Conservation (phyloP, 2,888 invertebrate species). For the Agrotis clavis region DNA sequence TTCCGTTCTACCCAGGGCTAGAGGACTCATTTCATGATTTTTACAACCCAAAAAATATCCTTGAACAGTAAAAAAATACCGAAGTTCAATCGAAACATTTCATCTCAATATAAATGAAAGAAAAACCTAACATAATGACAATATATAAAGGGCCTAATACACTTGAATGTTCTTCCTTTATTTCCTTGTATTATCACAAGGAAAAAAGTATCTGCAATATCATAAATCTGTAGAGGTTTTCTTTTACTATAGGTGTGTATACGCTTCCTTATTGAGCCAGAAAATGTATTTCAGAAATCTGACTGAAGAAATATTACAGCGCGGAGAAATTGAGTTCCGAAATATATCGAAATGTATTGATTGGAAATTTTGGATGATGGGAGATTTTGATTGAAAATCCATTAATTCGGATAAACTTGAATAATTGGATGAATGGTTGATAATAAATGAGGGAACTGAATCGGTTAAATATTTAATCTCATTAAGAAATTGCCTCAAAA, state of each 20-base stretch:
- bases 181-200: constrained; percentile 35
- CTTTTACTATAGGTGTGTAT: constrained; percentile 7
- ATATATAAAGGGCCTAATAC: constrained; percentile 18
- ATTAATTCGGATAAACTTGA: neutral
- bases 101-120: constrained; percentile 2
- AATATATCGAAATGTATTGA: constrained; percentile 33
- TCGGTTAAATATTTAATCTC: constrained; percentile 2
- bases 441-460: neutral
- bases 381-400: neutral
- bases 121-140: constrained; percentile 6
- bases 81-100: neutral
- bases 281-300: constrained; percentile 42
- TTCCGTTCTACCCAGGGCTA: too few species aligned
- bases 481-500: constrained; percentile 11
- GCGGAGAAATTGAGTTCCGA: constrained; percentile 6
- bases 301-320: constrained; percentile 13
- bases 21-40: too few species aligned
- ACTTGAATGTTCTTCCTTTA: constrained; percentile 35
- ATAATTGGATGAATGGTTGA: neutral
- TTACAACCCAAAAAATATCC: too few species aligned
- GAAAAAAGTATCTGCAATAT: constrained; percentile 46
- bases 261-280: constrained; percentile 27
- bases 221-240: constrained; percentile 49
- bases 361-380: constrained; percentile 4
- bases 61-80: neutral